phyloP scores from a whole-genome alignment of 2,888 invertebrate genomes.

The Seladonia tumulorum region DNA sequence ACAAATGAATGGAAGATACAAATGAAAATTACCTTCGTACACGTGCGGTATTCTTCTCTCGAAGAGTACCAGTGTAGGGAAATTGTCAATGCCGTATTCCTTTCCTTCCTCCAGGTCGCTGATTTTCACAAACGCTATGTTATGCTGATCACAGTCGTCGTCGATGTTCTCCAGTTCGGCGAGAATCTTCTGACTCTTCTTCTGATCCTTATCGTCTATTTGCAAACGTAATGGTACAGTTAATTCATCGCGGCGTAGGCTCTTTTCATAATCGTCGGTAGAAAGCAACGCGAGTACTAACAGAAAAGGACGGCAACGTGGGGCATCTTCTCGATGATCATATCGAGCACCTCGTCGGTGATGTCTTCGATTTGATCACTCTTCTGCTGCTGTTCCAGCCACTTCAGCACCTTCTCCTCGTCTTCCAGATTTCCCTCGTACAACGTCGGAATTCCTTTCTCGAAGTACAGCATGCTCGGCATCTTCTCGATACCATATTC shows the following conservation, averaged over 20 bases:
- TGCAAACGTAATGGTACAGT: neutral
- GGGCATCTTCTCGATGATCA: slow-evolving; percentile 94
- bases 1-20: no score
- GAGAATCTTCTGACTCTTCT: slow-evolving; percentile 94
- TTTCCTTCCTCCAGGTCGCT: slow-evolving; percentile 95
- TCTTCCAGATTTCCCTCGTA: slow-evolving; percentile 94
- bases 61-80: slow-evolving; percentile 93
- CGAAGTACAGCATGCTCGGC: slow-evolving; percentile 93
- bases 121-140: slow-evolving; percentile 96
- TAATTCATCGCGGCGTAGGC: neutral
- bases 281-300: slow-evolving; percentile 85
- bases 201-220: slow-evolving; percentile 95
- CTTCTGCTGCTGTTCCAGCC: slow-evolving; percentile 94
- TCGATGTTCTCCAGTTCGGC: slow-evolving; percentile 95
- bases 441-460: slow-evolving; percentile 94
- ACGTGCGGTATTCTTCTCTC: slow-evolving; percentile 87
- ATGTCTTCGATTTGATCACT: slow-evolving; percentile 97
- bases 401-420: slow-evolving; percentile 94
- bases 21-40: slow-evolving; percentile 85
- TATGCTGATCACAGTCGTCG: slow-evolving; percentile 96
- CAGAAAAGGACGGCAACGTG: slow-evolving; percentile 96
- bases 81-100: slow-evolving; percentile 93
- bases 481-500: slow-evolving; percentile 96
- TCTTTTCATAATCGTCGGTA: neutral
- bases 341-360: slow-evolving; percentile 96